Conservation (phyloP, 2,888 invertebrate genomes). For the Reticulitermes lucifugus region DNA sequence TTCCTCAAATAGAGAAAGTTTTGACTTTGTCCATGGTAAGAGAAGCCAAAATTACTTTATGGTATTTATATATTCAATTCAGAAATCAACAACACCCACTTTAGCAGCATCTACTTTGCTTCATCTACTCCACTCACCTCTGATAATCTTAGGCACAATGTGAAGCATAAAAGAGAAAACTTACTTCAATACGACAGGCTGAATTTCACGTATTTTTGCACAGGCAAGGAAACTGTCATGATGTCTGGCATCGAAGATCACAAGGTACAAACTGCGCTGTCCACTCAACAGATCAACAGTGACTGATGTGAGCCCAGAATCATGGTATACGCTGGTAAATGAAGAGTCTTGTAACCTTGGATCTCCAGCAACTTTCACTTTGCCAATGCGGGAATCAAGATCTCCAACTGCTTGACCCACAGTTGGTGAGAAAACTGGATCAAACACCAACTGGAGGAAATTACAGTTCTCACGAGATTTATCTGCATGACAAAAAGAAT, state of each 20-base stretch:
- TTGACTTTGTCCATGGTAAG: too few species aligned
- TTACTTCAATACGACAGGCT: slow-evolving; percentile 78
- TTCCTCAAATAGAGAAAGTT: too few species aligned
- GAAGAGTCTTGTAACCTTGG: slow-evolving; percentile 57
- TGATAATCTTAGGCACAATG: too few species aligned
- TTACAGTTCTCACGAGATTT: slow-evolving; percentile 83
- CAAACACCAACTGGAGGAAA: slow-evolving; percentile 85
- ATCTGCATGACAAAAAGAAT: slow-evolving; percentile 60
- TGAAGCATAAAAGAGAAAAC: slow-evolving; percentile 56
- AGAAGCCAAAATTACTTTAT: too few species aligned
- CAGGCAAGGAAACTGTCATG: slow-evolving; percentile 84
- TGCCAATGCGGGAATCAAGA: slow-evolving; percentile 80
- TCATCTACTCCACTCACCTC: too few species aligned
- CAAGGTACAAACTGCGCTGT: slow-evolving; percentile 82
- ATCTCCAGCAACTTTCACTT: slow-evolving; percentile 77
- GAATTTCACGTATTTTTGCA: slow-evolving; percentile 79
- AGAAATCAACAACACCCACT: too few species aligned
- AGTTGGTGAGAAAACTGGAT: slow-evolving; percentile 79
- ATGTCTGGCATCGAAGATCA: slow-evolving; percentile 82
- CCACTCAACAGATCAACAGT: slow-evolving; percentile 81
- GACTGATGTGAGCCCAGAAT: slow-evolving; percentile 77
- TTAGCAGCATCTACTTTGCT: too few species aligned
- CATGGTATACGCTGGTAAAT: slow-evolving; percentile 68
- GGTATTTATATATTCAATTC: too few species aligned
- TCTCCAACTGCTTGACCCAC: slow-evolving; percentile 78